These are phyloP conservation scores for Leptopilina drosophilae DNA, from an alignment of 2,888 invertebrate species.

Conservation along the genomic window DNA sequence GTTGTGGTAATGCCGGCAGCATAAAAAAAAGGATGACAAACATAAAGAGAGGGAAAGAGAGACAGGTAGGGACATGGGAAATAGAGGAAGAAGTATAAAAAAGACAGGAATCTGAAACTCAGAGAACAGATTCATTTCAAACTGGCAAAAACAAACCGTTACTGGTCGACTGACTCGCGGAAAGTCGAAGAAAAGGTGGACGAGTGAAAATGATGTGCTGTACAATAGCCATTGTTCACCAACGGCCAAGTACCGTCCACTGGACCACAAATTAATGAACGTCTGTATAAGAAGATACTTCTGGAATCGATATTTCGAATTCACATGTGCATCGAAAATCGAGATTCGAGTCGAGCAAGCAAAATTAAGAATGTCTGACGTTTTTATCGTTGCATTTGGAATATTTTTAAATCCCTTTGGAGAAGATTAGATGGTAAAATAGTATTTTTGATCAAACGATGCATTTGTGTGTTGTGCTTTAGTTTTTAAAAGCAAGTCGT, in stretches of 20 bases:
- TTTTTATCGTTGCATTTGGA: neutral
- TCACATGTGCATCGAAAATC: neutral
- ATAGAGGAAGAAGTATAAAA: constrained; percentile 40
- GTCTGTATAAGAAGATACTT: constrained; percentile 45
- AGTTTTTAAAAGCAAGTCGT: too few species aligned
- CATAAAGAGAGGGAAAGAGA: neutral
- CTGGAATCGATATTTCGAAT: neutral
- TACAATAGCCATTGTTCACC: constrained; percentile 73
- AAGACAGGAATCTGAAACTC: constrained; percentile 54
- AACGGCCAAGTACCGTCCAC: constrained; percentile 65
- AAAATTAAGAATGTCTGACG: neutral
- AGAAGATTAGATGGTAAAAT: too few species aligned
- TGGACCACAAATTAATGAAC: constrained; percentile 52
- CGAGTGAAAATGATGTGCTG: constrained; percentile 74
- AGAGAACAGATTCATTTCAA: constrained; percentile 56
- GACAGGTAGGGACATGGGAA: neutral
- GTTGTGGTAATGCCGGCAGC: constrained; percentile 42
- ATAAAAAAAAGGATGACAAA: constrained; percentile 48
- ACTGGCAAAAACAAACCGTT: constrained; percentile 52
- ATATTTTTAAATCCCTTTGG: too few species aligned
- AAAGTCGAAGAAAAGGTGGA: constrained; percentile 64
- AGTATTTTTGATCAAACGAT: too few species aligned
- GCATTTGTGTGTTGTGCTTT: too few species aligned
- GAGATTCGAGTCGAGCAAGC: neutral
- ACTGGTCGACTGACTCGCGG: constrained; percentile 48